These are phyloP conservation scores for Vespertilio murinus DNA, from an alignment of 2,797 vertebrate genomes.

Conservation along the genomic window DNA sequence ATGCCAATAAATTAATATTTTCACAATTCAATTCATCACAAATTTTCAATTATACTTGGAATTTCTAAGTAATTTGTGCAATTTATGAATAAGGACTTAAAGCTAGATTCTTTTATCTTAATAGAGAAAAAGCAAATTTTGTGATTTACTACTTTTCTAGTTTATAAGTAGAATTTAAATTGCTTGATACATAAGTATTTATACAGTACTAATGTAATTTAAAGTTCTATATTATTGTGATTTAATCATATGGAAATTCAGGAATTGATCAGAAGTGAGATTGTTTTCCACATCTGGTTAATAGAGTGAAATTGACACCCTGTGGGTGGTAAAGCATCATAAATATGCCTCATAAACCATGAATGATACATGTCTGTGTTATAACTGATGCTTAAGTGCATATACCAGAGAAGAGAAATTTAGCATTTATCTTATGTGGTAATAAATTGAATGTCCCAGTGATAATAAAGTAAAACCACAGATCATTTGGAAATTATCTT, in stretches of 20 bases:
- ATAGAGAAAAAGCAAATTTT: constrained; percentile 46
- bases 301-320: constrained; percentile 58
- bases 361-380: constrained; percentile 5
- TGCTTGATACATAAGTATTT: constrained; percentile 59
- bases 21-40: constrained; percentile 50
- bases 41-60: constrained; percentile 42
- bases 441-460: constrained; percentile 5
- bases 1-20: constrained; percentile 55
- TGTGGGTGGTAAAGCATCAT: constrained; percentile 63
- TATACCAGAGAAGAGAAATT: constrained; percentile 29
- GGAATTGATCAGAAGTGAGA: constrained; percentile 65
- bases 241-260: constrained; percentile 51
- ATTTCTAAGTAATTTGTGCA: constrained; percentile 41
- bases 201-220: constrained; percentile 29
- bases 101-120: constrained; percentile 55
- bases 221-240: constrained; percentile 57
- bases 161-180: constrained; percentile 56
- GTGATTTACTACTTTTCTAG: constrained; percentile 64
- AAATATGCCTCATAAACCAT: constrained; percentile 23
- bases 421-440: constrained; percentile 34
- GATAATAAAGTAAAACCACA: constrained; percentile 42
- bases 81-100: constrained; percentile 42
- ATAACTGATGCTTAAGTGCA: not conserved
- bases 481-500: constrained; percentile 16
- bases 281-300: constrained; percentile 61